Evolutionary conservation across 2,797 vertebrate species (phyloP).

Genomic region (Sparus aurata): DNA sequence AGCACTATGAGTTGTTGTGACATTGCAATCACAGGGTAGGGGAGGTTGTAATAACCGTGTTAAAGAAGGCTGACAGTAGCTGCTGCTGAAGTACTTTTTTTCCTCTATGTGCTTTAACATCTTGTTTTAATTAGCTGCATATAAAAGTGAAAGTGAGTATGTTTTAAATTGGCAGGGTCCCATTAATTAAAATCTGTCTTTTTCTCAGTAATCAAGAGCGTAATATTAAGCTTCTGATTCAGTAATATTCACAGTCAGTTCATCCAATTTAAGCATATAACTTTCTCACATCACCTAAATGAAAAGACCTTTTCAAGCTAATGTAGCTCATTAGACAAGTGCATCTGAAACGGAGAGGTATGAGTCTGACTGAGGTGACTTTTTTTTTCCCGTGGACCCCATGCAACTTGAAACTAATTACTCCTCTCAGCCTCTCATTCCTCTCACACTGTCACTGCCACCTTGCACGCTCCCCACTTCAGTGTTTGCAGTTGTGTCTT

Average conservation of each 20-base stretch:
- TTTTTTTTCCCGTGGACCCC: slow-evolving; percentile 4
- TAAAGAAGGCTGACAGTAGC: background rate
- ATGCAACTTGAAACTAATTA: slow-evolving; percentile 74
- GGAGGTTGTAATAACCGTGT: slow-evolving; percentile 1
- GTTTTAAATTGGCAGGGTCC: background rate
- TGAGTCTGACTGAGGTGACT: slow-evolving; percentile 11
- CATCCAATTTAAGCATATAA: background rate
- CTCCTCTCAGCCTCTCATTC: slow-evolving; percentile 60
- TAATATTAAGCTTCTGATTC: background rate
- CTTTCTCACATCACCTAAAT: background rate
- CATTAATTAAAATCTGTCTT: background rate
- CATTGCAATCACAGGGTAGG: slow-evolving; percentile 6
- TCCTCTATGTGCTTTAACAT: background rate
- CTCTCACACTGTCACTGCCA: slow-evolving; percentile 67
- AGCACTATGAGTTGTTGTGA: slow-evolving; percentile 19
- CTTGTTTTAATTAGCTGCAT: background rate
- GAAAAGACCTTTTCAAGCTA: slow-evolving; percentile 8
- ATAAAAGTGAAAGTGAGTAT: background rate
- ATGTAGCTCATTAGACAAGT: slow-evolving; percentile 48
- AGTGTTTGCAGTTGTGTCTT: slow-evolving; percentile 68
- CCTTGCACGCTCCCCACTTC: slow-evolving; percentile 71
- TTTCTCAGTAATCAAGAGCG: background rate
- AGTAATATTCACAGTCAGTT: background rate
- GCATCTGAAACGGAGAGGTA: slow-evolving; percentile 29
- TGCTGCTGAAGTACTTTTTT: background rate